Evolutionary conservation across 2,113 vertebrate species (phyloP), one percentile per base, ranked within the genome.

Genomic region (Myotis brandtii): DNA sequence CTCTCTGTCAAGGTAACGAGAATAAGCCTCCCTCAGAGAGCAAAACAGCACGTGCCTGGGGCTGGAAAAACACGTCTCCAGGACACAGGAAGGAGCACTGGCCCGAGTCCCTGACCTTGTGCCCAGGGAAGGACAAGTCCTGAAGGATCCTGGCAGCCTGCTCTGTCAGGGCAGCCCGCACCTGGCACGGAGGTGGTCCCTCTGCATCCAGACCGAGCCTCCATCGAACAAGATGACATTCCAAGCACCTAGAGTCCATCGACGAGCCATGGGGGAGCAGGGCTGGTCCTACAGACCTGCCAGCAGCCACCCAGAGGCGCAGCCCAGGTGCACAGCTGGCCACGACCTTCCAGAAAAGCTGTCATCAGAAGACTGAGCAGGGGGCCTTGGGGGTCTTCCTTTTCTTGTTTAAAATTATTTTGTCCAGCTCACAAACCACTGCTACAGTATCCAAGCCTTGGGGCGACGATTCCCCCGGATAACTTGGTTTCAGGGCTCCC

Each of bases 81-180:
- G 91, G 73, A 95, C 89, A 93, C 92, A 7, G 34, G 96, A 93
- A 96, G 75, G 73, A 92, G 75, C 54, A 32, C 50, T 86, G 90
- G 95, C 72, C 85, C 0, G 3, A 87, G 76, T 86, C 76, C 95
- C 95, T 95, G 95, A 86, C 93, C 93, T 86, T 91, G 17, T 93
- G 94, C 96, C 96, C 95, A 66, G 34, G 10, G n/a, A 94, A 13
- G 77, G 56, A 80, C 54, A 67, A 64, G 12, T 25, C 25, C 73
- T 23, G 17, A 85, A 93, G 82, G 73, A 70, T 82, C 54, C 90
- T 93, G 73, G 40, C 62, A 88, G 79, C 27, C 40, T 52, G 72
- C 82, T 92, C 81, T 50, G 72, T 82, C 27, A 21, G 59, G 81
- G 66, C 16, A 79, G 72, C 59, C 62, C 75, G 82, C 27, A 92